Evolutionary conservation across 35 echinoderm and acorn worm species (phyloP).

Genomic region (Heliocidaris tuberculata): DNA sequence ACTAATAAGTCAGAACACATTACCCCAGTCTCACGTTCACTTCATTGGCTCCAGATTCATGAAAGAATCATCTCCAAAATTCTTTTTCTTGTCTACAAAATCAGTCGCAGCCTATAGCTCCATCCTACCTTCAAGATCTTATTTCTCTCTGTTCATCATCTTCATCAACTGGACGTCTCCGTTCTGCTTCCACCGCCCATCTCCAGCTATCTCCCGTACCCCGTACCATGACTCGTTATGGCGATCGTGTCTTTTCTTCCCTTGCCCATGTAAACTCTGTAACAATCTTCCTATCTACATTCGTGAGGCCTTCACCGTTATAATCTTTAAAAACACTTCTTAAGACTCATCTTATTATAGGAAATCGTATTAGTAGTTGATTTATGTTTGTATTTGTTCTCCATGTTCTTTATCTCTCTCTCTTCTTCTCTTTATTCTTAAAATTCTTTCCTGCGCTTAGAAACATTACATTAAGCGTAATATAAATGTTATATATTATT

Average conservation of each 20-base stretch:
- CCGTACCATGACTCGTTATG: not conserved
- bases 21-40: not conserved
- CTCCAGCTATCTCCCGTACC: not conserved
- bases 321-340: too few species aligned
- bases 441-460: too few species aligned
- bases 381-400: too few species aligned
- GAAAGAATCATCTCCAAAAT: not conserved
- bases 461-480: too few species aligned
- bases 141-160: not conserved
- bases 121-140: slow-evolving; percentile 15
- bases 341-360: too few species aligned
- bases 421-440: too few species aligned
- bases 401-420: too few species aligned
- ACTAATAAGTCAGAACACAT: not conserved
- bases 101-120: not conserved
- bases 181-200: not conserved
- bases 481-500: too few species aligned
- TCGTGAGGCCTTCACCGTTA: not conserved
- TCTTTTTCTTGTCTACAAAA: not conserved
- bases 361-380: too few species aligned
- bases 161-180: not conserved
- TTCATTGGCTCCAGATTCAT: not conserved
- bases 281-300: not conserved
- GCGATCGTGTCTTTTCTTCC: not conserved
- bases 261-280: not conserved